Conservation (phyloP, 2,888 invertebrate genomes). For the Andrena dorsata region DNA sequence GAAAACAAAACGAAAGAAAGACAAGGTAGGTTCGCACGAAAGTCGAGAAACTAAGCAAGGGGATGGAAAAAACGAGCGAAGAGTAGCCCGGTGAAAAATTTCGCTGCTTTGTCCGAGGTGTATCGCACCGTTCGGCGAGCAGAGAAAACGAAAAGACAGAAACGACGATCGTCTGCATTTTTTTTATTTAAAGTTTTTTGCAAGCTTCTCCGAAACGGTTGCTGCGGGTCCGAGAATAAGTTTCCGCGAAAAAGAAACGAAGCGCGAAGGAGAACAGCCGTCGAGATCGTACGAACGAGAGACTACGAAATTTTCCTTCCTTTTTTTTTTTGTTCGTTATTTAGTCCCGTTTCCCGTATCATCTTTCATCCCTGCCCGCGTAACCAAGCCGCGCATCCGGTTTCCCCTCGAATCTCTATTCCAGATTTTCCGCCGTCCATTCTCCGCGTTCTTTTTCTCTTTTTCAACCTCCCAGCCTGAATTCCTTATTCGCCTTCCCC, state of each 20-base stretch:
- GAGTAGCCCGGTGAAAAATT: slow-evolving; percentile 49
- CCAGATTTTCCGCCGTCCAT: slow-evolving; percentile 1
- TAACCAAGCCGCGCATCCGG: neutral
- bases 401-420: neutral
- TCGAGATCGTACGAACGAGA: slow-evolving; percentile 34
- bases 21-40: slow-evolving; percentile 10
- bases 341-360: neutral
- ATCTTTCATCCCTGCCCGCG: neutral
- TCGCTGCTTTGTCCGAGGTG: slow-evolving; percentile 3
- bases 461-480: slow-evolving; percentile 4
- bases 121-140: neutral
- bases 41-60: slow-evolving; percentile 32
- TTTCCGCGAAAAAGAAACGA: slow-evolving; percentile 41
- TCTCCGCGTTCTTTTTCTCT: slow-evolving; percentile 1
- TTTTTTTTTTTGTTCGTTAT: neutral
- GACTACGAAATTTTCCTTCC: slow-evolving; percentile 17
- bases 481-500: slow-evolving; percentile 30
- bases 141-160: slow-evolving; percentile 23
- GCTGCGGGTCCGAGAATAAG: slow-evolving; percentile 50
- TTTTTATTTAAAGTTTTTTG: slow-evolving; percentile 20
- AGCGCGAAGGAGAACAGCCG: slow-evolving; percentile 14
- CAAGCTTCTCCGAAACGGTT: slow-evolving; percentile 42
- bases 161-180: slow-evolving; percentile 42
- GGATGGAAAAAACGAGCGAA: slow-evolving; percentile 65
- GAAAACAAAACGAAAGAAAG: slow-evolving; percentile 38